Evolutionary conservation across 1,140 invertebrate species (phyloP).

Genomic region (Bombus affinis): DNA sequence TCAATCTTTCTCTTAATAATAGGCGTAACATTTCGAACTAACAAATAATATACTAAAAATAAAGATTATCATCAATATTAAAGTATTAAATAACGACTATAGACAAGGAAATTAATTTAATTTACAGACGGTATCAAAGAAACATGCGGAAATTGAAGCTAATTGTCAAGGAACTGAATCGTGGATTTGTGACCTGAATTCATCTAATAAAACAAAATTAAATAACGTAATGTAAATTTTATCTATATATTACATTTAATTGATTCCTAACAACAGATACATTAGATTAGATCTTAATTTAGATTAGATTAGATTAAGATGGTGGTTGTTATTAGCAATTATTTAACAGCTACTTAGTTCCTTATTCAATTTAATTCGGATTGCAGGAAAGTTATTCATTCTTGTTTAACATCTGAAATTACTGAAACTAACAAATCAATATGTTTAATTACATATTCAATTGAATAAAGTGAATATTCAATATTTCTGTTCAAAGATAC

Average conservation of each 20-base stretch:
- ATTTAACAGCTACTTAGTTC: neutral
- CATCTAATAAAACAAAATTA: constrained; percentile 75
- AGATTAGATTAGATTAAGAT: neutral
- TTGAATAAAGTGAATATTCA: no score
- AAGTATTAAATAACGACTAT: no score
- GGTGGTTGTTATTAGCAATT: neutral
- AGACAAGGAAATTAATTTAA: constrained; percentile 17
- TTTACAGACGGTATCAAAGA: constrained; percentile 76
- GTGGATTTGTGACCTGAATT: constrained; percentile 76
- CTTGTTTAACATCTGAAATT: neutral
- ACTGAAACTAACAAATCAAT: no score
- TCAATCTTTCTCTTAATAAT: no score
- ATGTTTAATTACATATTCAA: no score
- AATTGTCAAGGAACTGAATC: constrained; percentile 45
- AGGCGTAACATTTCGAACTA: no score
- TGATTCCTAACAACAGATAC: neutral
- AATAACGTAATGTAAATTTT: constrained; percentile 72
- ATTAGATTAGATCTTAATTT: neutral
- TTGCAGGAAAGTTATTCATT: neutral
- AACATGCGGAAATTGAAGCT: constrained; percentile 77
- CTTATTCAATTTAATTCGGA: neutral
- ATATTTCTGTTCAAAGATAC: no score
- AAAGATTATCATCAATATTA: neutral
- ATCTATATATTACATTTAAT: neutral
- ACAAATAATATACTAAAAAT: no score